These are phyloP conservation scores for Elmis aenea DNA, from an alignment of 2,888 invertebrate species.

Conservation along the genomic window DNA sequence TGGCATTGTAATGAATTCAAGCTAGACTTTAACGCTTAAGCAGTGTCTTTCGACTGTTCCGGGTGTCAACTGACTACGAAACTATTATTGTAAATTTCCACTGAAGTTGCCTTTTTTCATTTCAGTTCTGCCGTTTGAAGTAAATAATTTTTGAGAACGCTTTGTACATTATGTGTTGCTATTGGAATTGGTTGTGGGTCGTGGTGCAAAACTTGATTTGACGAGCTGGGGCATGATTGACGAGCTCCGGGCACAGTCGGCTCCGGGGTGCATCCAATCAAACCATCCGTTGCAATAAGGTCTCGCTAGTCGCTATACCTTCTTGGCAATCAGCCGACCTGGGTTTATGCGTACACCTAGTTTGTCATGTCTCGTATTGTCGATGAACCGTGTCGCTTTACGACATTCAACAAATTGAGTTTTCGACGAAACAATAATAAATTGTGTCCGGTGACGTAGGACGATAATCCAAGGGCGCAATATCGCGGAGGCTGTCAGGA, in stretches of 20 bases:
- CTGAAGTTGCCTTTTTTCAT: no score
- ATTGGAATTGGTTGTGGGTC: constrained; percentile 13
- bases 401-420: constrained; percentile 28
- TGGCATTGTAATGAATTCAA: no score
- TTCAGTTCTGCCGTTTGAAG: no score
- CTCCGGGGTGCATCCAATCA: constrained; percentile 33
- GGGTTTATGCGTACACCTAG: no score
- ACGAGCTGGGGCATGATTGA: constrained; percentile 23
- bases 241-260: constrained; percentile 30
- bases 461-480: constrained; percentile 18
- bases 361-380: constrained; percentile 12
- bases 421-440: constrained; percentile 29
- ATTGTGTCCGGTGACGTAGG: constrained; percentile 26
- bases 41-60: no score
- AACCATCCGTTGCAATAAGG: constrained; percentile 24
- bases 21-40: no score
- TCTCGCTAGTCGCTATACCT: constrained; percentile 26
- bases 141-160: no score
- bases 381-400: constrained; percentile 19
- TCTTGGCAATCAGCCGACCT: constrained; percentile 25
- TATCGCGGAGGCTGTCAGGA: constrained; percentile 23
- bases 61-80: no score
- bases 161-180: constrained; percentile 14
- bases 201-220: constrained; percentile 26
- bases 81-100: no score